These are phyloP conservation scores for Cromileptes altivelis DNA, from an alignment of 2,113 vertebrate species.

Conservation along the genomic window DNA sequence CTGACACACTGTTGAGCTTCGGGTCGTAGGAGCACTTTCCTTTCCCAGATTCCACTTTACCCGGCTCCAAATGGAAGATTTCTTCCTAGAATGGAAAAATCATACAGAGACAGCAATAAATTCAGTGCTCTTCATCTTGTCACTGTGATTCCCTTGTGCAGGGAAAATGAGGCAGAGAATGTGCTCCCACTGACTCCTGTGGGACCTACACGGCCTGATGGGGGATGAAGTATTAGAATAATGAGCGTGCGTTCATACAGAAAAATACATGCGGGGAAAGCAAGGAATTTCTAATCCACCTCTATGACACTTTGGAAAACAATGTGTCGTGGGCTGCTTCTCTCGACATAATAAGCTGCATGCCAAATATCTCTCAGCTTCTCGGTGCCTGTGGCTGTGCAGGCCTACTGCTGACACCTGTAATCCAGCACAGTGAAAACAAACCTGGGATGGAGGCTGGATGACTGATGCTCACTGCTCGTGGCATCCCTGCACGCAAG, in stretches of 20 bases:
- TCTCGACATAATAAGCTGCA: slow-evolving; percentile 58
- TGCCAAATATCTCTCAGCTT: slow-evolving; percentile 65
- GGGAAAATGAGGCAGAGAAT: slow-evolving; percentile 61
- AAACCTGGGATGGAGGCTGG: slow-evolving; percentile 62
- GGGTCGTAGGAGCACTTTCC: slow-evolving; percentile 99
- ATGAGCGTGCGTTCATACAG: slow-evolving; percentile 75
- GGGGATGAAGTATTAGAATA: slow-evolving; percentile 75
- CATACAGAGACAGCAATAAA: slow-evolving; percentile 74
- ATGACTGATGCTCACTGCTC: slow-evolving; percentile 72
- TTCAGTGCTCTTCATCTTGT: slow-evolving; percentile 77
- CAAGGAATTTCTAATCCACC: slow-evolving; percentile 65
- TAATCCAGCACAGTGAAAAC: slow-evolving; percentile 71
- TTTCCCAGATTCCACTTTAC: slow-evolving; percentile 96
- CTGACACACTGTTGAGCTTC: slow-evolving; percentile 96
- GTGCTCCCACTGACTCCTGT: slow-evolving; percentile 63
- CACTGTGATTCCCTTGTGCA: slow-evolving; percentile 68
- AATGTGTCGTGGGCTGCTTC: slow-evolving; percentile 44
- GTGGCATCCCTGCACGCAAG: slow-evolving; percentile 49
- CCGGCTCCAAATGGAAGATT: slow-evolving; percentile 96
- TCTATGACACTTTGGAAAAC: slow-evolving; percentile 54
- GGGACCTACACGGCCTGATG: slow-evolving; percentile 67
- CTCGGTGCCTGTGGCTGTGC: slow-evolving; percentile 50
- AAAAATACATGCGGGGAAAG: slow-evolving; percentile 75
- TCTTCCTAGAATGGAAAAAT: slow-evolving; percentile 90
- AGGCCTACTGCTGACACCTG: slow-evolving; percentile 70